Percentiles rank a stretch among this genome's conserved stretches.
These are phyloP conservation scores for Mycetomoellerius zeteki DNA, from an alignment of 1,140 invertebrate genomes.

Conservation along the genomic window DNA sequence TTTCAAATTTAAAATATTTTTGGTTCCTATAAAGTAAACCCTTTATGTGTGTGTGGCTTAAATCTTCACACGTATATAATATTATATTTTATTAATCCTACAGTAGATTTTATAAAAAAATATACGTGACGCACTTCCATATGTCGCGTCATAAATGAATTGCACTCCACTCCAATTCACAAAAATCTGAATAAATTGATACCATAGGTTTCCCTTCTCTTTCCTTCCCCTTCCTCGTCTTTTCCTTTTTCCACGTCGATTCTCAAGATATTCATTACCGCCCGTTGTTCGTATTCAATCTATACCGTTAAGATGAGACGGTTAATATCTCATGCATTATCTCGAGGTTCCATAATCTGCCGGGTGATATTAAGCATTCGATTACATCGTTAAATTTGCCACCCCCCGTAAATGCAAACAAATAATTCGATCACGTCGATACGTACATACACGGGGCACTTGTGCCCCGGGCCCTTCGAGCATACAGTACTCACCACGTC, in stretches of 20 bases:
- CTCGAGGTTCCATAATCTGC: constrained; percentile 26
- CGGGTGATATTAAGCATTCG: constrained; percentile 51
- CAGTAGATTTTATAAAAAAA: constrained; percentile 27
- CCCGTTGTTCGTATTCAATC: constrained; percentile 5
- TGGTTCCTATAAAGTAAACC: not conserved
- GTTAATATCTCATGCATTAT: constrained; percentile 49
- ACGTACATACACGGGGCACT: constrained; percentile 15
- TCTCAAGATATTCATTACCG: constrained; percentile 14
- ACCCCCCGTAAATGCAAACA: constrained; percentile 29
- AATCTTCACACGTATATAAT: not conserved
- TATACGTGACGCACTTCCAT: not conserved
- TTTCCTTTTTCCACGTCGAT: not conserved
- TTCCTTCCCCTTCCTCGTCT: not conserved
- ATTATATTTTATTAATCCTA: not conserved
- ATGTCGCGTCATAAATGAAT: not conserved
- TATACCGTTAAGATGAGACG: constrained; percentile 41
- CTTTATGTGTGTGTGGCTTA: not conserved
- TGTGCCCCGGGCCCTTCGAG: constrained; percentile 24
- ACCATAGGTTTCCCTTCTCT: not conserved
- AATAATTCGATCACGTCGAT: constrained; percentile 65
- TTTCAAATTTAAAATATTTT: constrained; percentile 22
- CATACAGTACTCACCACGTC: not conserved
- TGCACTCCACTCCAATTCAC: not conserved
- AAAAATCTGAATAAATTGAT: constrained; percentile 25
- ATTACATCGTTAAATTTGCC: constrained; percentile 60